Evolutionary conservation across 2,888 invertebrate species (phyloP).

Genomic region (Andrena fulva): DNA sequence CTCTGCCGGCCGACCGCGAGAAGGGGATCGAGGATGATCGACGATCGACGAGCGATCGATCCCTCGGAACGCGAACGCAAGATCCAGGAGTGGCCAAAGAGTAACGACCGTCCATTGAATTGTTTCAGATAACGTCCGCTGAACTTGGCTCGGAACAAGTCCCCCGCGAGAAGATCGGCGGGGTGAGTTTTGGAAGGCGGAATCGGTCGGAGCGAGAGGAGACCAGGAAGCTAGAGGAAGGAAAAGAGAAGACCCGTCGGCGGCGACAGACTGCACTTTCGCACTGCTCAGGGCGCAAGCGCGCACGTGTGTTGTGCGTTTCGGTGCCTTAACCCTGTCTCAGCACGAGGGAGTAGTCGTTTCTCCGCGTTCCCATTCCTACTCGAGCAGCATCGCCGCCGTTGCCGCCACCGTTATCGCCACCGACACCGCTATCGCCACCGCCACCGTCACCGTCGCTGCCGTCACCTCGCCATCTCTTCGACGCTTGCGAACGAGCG

Average conservation of each 20-base stretch:
- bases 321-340: constrained; percentile 74
- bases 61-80: too few relatives aligned
- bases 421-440: constrained; percentile 48
- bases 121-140: constrained; percentile 44
- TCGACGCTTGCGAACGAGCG: constrained; percentile 56
- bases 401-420: constrained; percentile 64
- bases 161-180: constrained; percentile 22
- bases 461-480: constrained; percentile 58
- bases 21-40: neutral
- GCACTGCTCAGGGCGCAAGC: constrained; percentile 75
- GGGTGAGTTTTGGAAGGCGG: constrained; percentile 41
- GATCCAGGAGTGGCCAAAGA: neutral
- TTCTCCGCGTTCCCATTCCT: constrained; percentile 68
- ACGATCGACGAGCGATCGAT: constrained; percentile 21
- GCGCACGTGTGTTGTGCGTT: constrained; percentile 77
- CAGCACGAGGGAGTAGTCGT: constrained; percentile 71
- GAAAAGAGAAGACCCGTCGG: constrained; percentile 59
- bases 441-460: constrained; percentile 54
- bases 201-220: constrained; percentile 40
- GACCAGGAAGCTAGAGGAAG: constrained; percentile 53
- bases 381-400: constrained; percentile 63
- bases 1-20: neutral
- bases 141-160: constrained; percentile 2
- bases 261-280: constrained; percentile 73
- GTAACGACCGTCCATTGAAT: neutral